phyloP scores from a whole-genome alignment of 2,113 vertebrate species.

The Atlantisia rogersi region DNA sequence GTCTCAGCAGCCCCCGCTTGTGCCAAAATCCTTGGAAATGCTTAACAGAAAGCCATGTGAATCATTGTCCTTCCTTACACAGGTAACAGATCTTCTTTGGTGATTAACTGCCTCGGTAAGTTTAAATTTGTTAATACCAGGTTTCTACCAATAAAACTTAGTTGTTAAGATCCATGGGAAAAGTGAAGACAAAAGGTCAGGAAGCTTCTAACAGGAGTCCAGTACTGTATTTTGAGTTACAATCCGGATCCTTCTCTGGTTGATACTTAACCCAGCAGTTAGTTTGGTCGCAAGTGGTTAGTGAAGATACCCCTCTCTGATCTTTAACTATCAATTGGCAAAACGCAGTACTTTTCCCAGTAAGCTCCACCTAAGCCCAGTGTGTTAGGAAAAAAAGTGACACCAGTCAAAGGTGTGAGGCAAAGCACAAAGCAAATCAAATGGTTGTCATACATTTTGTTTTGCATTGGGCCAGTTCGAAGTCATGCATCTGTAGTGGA shows the following conservation, averaged over 20 bases:
- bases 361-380: background rate
- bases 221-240: background rate
- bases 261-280: background rate
- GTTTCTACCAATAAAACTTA: background rate
- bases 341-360: background rate
- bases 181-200: background rate
- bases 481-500: background rate
- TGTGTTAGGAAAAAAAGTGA: background rate
- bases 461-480: background rate
- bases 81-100: background rate
- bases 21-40: background rate
- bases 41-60: background rate
- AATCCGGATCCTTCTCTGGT: background rate
- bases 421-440: background rate
- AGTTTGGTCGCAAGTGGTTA: background rate
- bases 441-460: background rate
- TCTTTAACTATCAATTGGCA: background rate
- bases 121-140: background rate
- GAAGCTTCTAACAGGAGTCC: background rate
- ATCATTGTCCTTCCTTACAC: accelerated
- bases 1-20: background rate
- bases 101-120: background rate
- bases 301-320: background rate
- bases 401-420: background rate
- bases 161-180: background rate